Conservation (phyloP, 2,888 invertebrate species). For the Pyrochroa serraticornis region DNA sequence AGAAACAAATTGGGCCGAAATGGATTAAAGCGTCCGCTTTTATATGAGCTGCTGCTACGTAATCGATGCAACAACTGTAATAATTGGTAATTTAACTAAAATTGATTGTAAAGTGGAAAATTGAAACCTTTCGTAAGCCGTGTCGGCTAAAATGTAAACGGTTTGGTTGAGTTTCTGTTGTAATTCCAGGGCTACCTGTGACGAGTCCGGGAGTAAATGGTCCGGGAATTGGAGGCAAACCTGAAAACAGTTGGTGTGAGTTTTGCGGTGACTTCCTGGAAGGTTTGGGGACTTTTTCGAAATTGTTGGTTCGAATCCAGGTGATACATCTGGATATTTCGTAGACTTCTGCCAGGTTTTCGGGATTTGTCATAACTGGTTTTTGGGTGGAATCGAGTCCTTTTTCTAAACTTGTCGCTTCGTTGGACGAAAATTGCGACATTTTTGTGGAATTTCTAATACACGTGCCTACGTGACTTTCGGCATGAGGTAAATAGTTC, state of each 20-base stretch:
- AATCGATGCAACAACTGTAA: constrained; percentile 87
- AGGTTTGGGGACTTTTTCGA: constrained; percentile 75
- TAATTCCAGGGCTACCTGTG: constrained; percentile 66
- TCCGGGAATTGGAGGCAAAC: constrained; percentile 94
- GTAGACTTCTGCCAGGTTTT: constrained; percentile 60
- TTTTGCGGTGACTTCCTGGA: no score
- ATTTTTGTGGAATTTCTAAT: constrained; percentile 30
- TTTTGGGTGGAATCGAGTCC: constrained; percentile 50
- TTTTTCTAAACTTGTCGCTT: constrained; percentile 62
- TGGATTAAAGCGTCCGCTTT: constrained; percentile 86
- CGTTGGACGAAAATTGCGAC: constrained; percentile 62
- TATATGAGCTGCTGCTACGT: constrained; percentile 88
- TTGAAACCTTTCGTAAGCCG: constrained; percentile 83
- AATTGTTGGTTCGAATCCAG: constrained; percentile 74
- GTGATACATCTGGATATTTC: constrained; percentile 66
- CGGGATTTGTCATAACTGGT: constrained; percentile 38
- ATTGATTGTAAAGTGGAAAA: constrained; percentile 3
- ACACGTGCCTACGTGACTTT: constrained; percentile 27
- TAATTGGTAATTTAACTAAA: constrained; percentile 3
- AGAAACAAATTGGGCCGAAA: constrained; percentile 89
- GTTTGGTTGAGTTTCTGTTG: constrained; percentile 62
- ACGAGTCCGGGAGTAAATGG: constrained; percentile 72
- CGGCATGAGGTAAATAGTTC: background rate
- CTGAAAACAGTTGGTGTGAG: constrained; percentile 58
- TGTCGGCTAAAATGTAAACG: constrained; percentile 86